Evolutionary conservation across 37 sponge, comb jelly and placozoan species (phyloP).

Genomic region (Tethya wilhelma): DNA sequence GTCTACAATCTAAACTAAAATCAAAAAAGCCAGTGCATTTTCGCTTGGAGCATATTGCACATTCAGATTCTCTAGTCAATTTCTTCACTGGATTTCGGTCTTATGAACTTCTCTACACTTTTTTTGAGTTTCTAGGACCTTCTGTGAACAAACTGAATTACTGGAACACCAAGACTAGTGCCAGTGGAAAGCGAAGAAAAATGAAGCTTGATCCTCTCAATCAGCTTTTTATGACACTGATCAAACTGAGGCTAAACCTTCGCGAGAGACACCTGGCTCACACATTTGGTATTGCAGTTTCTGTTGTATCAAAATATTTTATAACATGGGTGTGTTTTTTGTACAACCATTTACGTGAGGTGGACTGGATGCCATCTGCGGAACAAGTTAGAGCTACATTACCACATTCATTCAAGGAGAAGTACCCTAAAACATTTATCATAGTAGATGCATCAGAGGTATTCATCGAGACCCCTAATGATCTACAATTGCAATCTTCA

Average conservation of each 20-base stretch:
- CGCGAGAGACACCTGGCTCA: slow-evolving; percentile 10
- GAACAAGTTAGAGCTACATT: slow-evolving; percentile 39
- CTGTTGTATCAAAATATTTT: slow-evolving; percentile 25
- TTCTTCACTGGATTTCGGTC: slow-evolving; percentile 47
- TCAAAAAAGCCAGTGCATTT: slow-evolving; percentile 1
- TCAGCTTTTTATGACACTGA: slow-evolving; percentile 28
- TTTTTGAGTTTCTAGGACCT: slow-evolving; percentile 58
- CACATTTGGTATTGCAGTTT: slow-evolving; percentile 24
- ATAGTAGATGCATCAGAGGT: slow-evolving; percentile 52
- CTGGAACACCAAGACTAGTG: slow-evolving; percentile 19
- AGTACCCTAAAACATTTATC: slow-evolving; percentile 30
- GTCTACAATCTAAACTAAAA: neutral
- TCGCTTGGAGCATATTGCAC: slow-evolving; percentile 18
- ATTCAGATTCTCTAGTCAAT: slow-evolving; percentile 15
- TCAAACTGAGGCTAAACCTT: slow-evolving; percentile 36
- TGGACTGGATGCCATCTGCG: slow-evolving; percentile 34
- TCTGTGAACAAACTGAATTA: slow-evolving; percentile 33
- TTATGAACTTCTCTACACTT: slow-evolving; percentile 22
- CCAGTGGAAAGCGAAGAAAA: neutral
- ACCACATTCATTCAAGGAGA: slow-evolving; percentile 27
- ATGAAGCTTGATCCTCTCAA: slow-evolving; percentile 33
- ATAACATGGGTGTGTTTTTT: slow-evolving; percentile 42
- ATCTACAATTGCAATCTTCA: slow-evolving; percentile 40
- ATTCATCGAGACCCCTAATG: slow-evolving; percentile 35
- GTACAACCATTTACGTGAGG: slow-evolving; percentile 38